phyloP scores from a whole-genome alignment of 2,113 vertebrate species.

The Tupaia chinensis region DNA sequence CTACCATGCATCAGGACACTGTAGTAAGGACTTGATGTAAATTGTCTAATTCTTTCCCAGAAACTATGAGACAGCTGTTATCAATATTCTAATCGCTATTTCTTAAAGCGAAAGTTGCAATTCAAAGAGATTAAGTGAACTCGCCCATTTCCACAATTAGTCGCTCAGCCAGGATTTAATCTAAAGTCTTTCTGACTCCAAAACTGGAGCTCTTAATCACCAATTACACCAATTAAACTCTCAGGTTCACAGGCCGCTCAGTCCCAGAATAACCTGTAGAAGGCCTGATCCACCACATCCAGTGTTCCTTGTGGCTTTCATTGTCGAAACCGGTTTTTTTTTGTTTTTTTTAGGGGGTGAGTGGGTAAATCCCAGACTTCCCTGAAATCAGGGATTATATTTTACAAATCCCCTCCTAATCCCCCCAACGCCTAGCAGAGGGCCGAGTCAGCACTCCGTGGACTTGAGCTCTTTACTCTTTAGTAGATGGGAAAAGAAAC shows the following conservation, averaged over 20 bases:
- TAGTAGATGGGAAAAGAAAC: not conserved
- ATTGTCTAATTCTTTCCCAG: not conserved
- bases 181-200: not conserved
- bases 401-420: not conserved
- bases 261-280: not conserved
- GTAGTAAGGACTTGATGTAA: not conserved
- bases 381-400: not conserved
- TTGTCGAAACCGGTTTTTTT: no score
- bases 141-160: not conserved
- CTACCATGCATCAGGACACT: not conserved
- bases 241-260: not conserved
- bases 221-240: not conserved
- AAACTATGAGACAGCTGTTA: not conserved
- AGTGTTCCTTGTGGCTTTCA: no score
- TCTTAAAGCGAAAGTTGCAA: no score
- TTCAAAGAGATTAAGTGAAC: not conserved
- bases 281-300: no score
- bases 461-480: not conserved
- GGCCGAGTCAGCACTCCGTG: not conserved
- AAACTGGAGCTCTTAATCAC: not conserved
- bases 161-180: not conserved
- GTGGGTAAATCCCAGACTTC: not conserved
- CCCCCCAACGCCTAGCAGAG: not conserved
- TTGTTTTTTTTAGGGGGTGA: no score
- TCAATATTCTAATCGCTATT: not conserved